Evolutionary conservation across 2,113 vertebrate species (phyloP), one percentile per base, ranked within the genome.

Genomic region (Proterorhinus semilunaris): DNA sequence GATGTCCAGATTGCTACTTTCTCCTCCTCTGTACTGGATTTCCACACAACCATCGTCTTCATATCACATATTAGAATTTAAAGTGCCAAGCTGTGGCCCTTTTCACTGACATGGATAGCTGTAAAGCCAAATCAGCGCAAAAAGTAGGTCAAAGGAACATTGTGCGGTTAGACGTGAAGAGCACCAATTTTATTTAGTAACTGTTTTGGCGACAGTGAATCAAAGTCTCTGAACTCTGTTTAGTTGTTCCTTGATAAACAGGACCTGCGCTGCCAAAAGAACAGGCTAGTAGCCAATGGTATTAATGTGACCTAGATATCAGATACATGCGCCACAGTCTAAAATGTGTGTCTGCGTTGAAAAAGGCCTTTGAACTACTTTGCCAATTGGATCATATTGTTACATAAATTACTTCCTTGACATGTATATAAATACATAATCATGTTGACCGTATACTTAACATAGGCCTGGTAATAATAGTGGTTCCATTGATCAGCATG

Each of bases 1-100:
- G 72, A 81, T 76, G 83, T 74, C 67, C 74, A 48, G 36, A 69
- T 16, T 42, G 16, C 7, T 10, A 16, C 44, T 12, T 48, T 16
- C 21, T 51, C 62, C 72, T 71, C n/a, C 63, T 7, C 6, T 46
- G 51, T 10, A 2, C 63, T 69, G 75, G 62, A 69, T 62, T 57
- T 53, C 27, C 12, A 8, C 7, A 42, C 6, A 8, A 45, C 58
- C 8, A 8, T 9, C 8, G 42, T 8, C 42, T 61, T 61, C 42
- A 61, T 61, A 61, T 44, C 42, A 16, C 13, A n/a, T 51, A 51
- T 42, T 58, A 58, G 42, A 58, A 58, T 6, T 43, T 43, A 27
- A 44, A 44, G 42, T 61, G 21, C 5, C 16, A 44, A 45, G 42
- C 15, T 61, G 44, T 61, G 42, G 58, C 13, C 15, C 4, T 45